Evolutionary conservation across 2,888 invertebrate genomes (phyloP), one percentile per base, ranked within the genome.

Genomic region (Patella pellucida): DNA sequence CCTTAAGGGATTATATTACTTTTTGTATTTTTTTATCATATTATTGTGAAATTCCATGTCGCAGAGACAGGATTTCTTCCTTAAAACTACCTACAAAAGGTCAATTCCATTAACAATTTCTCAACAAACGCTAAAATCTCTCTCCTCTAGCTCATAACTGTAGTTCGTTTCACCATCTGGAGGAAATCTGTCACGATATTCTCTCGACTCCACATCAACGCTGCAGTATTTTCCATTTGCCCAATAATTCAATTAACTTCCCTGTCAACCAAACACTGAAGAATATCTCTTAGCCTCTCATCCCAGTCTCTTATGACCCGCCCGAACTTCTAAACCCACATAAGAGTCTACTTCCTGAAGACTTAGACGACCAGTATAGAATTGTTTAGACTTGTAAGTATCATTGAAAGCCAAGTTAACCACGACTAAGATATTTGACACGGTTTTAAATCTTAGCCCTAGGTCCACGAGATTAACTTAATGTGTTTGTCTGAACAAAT

Each of bases 251-350:
- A 62, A 62, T 62, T 62, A 62, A 19, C 19, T 23, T 23, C 23
- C 23, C 62, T 62, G 62, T 62, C 62, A 62, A 62, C 62, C 62
- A 62, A 62, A 16, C 23, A 62, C 23, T 62, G 12, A 11, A 62
- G 62, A 62, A 23, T 62, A 23, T 23, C 62, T 62, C 23, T n/a
- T 23, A 62, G 62, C 62, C 4, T 62, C 62, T 23, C 19, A 12
- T 62, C 62, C 12, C 23, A n/a, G 23, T 23, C 62, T 62, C 62
- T 62, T 14, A 62, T 23, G 62, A 62, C 62, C 62, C 62, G 12
- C 19, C 19, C 62, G 19, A 62, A 62, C 62, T 62, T 62, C 62
- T 62, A 62, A 62, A 62, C 62, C 62, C 62, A 62, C 62, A 62
- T 62, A 62, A 62, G 62, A 62, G 62, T 62, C 62, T 62, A 62